phyloP scores from a whole-genome alignment of 2,888 invertebrate genomes.

The Aphidius colemani region DNA sequence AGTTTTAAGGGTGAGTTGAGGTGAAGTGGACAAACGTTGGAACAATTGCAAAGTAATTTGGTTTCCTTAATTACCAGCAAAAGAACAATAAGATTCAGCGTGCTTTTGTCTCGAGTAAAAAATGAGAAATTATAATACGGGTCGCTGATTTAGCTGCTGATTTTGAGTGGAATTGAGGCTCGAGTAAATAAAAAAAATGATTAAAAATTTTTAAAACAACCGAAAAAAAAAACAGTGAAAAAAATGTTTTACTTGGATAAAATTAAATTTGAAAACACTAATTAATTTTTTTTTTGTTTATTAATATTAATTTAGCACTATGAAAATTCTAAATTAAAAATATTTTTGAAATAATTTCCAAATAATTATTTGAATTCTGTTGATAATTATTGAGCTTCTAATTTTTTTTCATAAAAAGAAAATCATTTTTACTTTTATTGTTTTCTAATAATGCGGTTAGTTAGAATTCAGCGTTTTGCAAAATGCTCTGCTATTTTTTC shows the following conservation, averaged over 20 bases:
- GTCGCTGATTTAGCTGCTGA: constrained; percentile 46
- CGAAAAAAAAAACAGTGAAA: no score
- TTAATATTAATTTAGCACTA: no score
- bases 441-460: background rate
- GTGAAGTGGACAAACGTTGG: constrained; percentile 32
- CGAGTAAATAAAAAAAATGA: background rate
- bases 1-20: background rate
- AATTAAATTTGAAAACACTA: no score
- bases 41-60: constrained; percentile 59
- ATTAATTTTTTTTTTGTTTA: no score
- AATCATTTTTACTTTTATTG: background rate
- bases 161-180: background rate
- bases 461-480: background rate
- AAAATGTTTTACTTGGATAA: no score
- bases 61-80: constrained; percentile 58
- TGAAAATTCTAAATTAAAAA: no score
- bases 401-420: no score
- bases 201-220: background rate
- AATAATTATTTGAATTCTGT: no score
- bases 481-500: constrained; percentile 3
- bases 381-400: no score
- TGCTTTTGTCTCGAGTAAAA: constrained; percentile 56
- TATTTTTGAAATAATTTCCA: no score
- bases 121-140: constrained; percentile 58
- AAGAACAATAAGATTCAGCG: constrained; percentile 60